A percentile compares a stretch with the other conserved stretches of the same genome.
Conservation (phyloP, 2,113 vertebrate genomes). For the Fregetta grallaria region DNA sequence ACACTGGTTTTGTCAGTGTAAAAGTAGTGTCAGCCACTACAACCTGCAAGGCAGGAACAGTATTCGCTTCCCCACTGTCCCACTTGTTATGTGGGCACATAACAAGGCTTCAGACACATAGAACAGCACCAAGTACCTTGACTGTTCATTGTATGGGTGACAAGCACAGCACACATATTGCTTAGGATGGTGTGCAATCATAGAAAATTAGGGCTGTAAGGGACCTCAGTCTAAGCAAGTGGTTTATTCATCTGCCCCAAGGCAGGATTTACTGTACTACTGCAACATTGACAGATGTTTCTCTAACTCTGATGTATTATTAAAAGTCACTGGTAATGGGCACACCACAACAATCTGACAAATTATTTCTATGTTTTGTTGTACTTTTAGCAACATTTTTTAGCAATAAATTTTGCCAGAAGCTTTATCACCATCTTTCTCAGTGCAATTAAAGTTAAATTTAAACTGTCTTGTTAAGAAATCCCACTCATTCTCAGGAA, state of each 20-base stretch:
- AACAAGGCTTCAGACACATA: neutral
- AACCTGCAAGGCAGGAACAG: neutral
- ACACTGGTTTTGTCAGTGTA: neutral
- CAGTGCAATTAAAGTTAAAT: neutral
- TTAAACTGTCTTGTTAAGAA: neutral
- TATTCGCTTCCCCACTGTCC: neutral
- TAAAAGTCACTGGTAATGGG: neutral
- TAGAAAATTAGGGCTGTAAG: neutral
- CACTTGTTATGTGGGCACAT: rapidly evolving
- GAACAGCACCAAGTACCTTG: neutral
- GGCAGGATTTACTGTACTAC: neutral
- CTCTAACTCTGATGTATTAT: neutral
- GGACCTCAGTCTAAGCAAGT: neutral
- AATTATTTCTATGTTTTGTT: neutral
- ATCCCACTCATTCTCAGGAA: neutral
- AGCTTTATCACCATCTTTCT: neutral
- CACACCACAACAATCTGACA: neutral
- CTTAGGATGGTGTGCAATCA: neutral
- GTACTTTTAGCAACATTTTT: neutral
- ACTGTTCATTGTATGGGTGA: neutral
- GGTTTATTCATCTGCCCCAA: neutral
- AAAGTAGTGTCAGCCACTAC: neutral
- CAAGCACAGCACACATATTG: neutral
- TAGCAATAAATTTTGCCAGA: neutral
- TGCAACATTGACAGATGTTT: neutral